phyloP scores from a whole-genome alignment of 2,888 invertebrate genomes.

The Arenicola marina region DNA sequence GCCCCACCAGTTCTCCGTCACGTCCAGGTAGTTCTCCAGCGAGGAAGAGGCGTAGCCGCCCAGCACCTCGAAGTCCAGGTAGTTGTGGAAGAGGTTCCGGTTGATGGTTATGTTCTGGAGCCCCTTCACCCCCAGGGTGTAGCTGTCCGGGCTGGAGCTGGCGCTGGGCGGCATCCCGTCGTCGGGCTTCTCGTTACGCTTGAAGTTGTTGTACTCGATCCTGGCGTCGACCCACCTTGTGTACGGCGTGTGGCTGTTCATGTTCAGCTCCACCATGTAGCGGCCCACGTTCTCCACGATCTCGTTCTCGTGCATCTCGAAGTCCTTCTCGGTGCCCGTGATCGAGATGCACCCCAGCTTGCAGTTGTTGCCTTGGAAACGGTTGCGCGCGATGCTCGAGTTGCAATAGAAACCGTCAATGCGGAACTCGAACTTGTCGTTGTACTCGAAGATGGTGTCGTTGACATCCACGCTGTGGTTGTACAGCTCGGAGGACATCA shows the following conservation, averaged over 20 bases:
- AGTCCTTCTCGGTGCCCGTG: constrained; percentile 93
- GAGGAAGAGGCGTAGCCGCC: constrained; percentile 86
- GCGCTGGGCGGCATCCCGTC: constrained; percentile 12
- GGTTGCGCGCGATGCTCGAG: constrained; percentile 83
- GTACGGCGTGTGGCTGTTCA: constrained; percentile 86
- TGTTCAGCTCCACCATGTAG: constrained; percentile 83
- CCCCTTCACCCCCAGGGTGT: constrained; percentile 88
- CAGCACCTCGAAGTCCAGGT: constrained; percentile 79
- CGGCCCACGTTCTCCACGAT: constrained; percentile 80
- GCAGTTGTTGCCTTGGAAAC: constrained; percentile 84
- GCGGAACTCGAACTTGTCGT: constrained; percentile 80
- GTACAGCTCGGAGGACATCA: constrained; percentile 31
- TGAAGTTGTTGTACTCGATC: constrained; percentile 41
- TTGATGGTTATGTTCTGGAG: constrained; percentile 91
- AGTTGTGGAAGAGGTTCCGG: constrained; percentile 78
- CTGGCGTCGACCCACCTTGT: constrained; percentile 65
- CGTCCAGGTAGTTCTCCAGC: constrained; percentile 83
- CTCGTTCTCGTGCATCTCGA: constrained; percentile 79
- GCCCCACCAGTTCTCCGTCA: constrained; percentile 97
- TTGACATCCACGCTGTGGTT: constrained; percentile 81
- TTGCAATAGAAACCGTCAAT: constrained; percentile 93
- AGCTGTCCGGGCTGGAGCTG: constrained; percentile 60
- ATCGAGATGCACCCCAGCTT: constrained; percentile 63
- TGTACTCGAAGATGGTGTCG: constrained; percentile 85
- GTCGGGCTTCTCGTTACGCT: constrained; percentile 35